Evolutionary conservation across 2,888 invertebrate genomes (phyloP), one percentile per base, ranked within the genome.

Genomic region (Dyspetes luteomarginatus): DNA sequence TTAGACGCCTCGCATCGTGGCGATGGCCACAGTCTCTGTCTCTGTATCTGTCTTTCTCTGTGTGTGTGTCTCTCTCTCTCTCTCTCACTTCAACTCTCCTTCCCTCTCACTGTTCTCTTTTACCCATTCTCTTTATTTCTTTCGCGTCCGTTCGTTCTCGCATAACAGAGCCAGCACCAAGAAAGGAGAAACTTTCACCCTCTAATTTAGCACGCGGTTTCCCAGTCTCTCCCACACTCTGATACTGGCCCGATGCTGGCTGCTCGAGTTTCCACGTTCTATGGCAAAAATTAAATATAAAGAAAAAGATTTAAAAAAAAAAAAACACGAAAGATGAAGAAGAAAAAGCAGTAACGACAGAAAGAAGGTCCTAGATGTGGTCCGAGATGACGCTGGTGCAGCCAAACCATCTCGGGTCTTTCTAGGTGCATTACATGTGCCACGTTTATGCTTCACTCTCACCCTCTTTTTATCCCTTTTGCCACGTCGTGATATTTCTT

Each of bases 171-270:
- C 75, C 60, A 36, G 24, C 56, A 41, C 7, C 12, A 12, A 55
- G 12, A 28, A n/a, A 58, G 56, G 36, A 78, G 77, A 88, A 89
- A 88, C 86, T 89, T 89, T 86, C 83, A 85, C 86, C 83, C 88
- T 87, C 85, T 82, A 85, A 86, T 86, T 85, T 82, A 72, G 78
- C 78, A 60, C 41, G 58, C 65, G 72, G 82, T 45, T 75, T 65
- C 65, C 56, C 28, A 41, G 24, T 48, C 65, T 60, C 19, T 52
- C 30, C 12, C 22, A 56, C 28, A 43, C 62, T 36, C 26, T 17
- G 60, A 56, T 48, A 41, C 48, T 26, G 30, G 17, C 15, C n/a
- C 48, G 48, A 17, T 17, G 48, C 48, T 48, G 48, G 48, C n/a
- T 67, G 9, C 30, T 36, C 2, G 65, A 17, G 28, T 19, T 50